Evolutionary conservation across 2,113 vertebrate species (phyloP), one percentile per base, ranked within the genome.

Genomic region (Agapornis roseicollis): DNA sequence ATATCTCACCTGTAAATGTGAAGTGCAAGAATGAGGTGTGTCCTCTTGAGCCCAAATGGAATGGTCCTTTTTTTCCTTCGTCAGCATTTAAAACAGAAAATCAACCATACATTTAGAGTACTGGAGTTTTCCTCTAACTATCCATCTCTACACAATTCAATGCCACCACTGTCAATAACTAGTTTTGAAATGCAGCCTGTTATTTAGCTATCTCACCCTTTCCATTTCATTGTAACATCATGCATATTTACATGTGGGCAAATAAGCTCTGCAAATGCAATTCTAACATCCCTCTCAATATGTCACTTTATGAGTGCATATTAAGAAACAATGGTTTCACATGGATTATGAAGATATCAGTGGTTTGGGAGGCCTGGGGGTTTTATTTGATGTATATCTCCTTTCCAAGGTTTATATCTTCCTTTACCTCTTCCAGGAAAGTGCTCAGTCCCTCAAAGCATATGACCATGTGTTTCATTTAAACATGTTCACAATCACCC

Each of bases 211-310:
- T 35, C 44, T 65, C 31, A 22, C 28, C 11, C 29, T 64, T 25
- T 80, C 41, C 7, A n/a, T 58, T 76, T 35, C 63, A 11, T 39
- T 44, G n/a, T 10, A 80, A 33, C 20, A 39, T 8, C 11, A 2
- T 2, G 4, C 10, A 5, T 22, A 17, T 6, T 80, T 1, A 0
- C 14, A 10, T 1, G 3, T 17, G 22, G 10, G 52, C 19, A 20
- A n/a, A 33, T 8, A 37, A 88, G 10, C 25, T 41, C 58, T 17
- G 23, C 63, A 80, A 94, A 65, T 4, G 2, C 16, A 68, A 41
- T 50, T 24, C 56, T 85, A 23, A 47, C 13, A 22, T 58, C 23
- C 13, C 27, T n/a, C 42, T 85, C 58, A 68, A 23, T 49, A 4
- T 0, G 7, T n/a, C 69, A 31, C 17, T 74, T 83, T 58, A 10